A percentile compares a stretch with the other conserved stretches of the same genome.
These are phyloP conservation scores for Dioctria rufipes DNA, from an alignment of 2,888 invertebrate species.

Conservation along the genomic window DNA sequence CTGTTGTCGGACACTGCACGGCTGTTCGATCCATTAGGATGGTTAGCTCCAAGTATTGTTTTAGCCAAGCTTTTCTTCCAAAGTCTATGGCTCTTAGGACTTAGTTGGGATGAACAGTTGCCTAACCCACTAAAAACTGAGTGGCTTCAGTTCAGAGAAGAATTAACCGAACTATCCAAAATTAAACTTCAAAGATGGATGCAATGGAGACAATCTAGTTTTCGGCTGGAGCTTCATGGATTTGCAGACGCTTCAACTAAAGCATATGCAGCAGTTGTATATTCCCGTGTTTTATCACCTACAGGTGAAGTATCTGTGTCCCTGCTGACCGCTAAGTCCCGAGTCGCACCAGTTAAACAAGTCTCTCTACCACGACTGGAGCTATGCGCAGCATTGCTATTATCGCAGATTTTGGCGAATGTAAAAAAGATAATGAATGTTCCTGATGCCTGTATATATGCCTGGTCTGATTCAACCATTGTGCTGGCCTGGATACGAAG, in stretches of 20 bases:
- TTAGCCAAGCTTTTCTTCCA: too few relatives aligned
- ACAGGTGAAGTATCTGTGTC: background rate
- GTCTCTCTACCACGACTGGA: background rate
- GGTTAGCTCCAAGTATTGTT: too few relatives aligned
- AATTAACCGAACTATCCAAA: too few relatives aligned
- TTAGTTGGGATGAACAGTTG: too few relatives aligned
- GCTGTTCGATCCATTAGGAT: too few relatives aligned
- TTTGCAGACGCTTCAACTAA: background rate
- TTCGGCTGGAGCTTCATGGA: background rate
- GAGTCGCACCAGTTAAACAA: background rate
- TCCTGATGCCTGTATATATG: background rate
- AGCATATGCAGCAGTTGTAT: background rate
- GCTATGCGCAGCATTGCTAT: background rate
- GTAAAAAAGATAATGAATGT: background rate
- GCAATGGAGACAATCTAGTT: too few relatives aligned
- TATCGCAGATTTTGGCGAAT: background rate
- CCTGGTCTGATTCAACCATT: background rate
- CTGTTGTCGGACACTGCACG: too few relatives aligned
- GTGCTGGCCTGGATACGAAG: background rate
- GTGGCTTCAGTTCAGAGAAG: too few relatives aligned
- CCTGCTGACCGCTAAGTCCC: background rate
- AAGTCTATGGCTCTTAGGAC: too few relatives aligned
- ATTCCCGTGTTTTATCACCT: background rate
- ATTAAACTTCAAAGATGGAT: too few relatives aligned
- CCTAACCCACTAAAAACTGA: too few relatives aligned